Base-by-base conservation (phyloP, 2,888 invertebrate genomes). In the Pollenia labialis region DNA sequence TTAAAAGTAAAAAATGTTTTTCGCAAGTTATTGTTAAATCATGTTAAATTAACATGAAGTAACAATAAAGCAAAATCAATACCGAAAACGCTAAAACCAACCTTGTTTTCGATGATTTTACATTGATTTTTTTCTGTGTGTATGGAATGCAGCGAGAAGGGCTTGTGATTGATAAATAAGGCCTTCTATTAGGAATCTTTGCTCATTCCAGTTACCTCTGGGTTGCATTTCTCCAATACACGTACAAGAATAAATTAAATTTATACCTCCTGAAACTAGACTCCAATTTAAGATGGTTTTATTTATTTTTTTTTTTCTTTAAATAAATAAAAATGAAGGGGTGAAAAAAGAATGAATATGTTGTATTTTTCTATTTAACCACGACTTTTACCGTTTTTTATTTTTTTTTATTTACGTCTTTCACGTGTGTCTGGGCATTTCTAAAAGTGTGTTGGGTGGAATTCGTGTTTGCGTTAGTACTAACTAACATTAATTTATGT, bases 401-500 rank as follows among this genome's bases (percentile, higher is more conserved):
- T 23, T 10, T 44, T 8, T 10, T 62, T 14, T 46, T 46, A 23
- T 1, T 23, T 23, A 23, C 56, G 4, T 16, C 6, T 12, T 32
- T 60, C 12, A 50, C 11, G 60, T 40, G 10, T 64, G 50, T 14
- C 9, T 14, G 50, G 42, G 3, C 7, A 6, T 44, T 32, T 60
- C 40, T 23, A 14, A 32, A 32, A 44, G 72, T 46, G 11, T 46
- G 16, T 64, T 75, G 58, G 2, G 7, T 32, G 4, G 16, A 16
- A 10, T 1, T 46, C 46, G 58, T 48, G 11, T 74, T 10, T 32
- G 40, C 18, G 1, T n/a, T 2, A 52, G 52, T 14, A 10, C 60
- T 64, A 42, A 0, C 52, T 11, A 76, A 54, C n/a, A 10, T 76
- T 52, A 76, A 76, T 76, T 76, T 64, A 64, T 76, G 64, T 44